A percentile compares a stretch with the other conserved stretches of the same genome.
These are phyloP conservation scores for Aplidium turbinatum DNA, from an alignment of 23 tunicate genomes.

Conservation along the genomic window DNA sequence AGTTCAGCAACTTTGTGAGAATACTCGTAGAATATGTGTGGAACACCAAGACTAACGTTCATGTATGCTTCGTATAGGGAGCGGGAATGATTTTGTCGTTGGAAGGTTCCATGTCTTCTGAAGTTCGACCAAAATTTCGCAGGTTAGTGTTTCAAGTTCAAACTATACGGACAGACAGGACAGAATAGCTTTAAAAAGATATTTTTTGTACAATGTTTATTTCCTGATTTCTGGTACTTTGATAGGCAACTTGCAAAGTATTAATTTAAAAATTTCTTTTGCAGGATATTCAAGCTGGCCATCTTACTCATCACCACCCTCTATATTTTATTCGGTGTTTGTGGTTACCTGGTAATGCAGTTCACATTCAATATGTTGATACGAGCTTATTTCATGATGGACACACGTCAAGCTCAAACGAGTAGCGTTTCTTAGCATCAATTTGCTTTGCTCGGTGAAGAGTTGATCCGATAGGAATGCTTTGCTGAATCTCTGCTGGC, in stretches of 20 bases:
- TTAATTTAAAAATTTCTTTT: no score
- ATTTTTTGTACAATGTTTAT: not conserved
- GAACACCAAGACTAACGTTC: no score
- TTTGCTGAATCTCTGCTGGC: not conserved
- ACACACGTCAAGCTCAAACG: no score
- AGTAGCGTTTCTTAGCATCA: not conserved
- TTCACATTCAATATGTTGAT: no score
- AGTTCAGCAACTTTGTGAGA: no score
- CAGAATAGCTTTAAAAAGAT: not conserved
- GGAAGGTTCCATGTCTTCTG: slow-evolving; percentile 85
- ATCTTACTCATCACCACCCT: slow-evolving; percentile 82
- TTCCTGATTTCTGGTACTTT: not conserved
- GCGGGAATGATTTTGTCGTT: slow-evolving; percentile 98
- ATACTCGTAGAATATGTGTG: no score
- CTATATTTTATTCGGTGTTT: slow-evolving; percentile 94
- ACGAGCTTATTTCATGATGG: no score
- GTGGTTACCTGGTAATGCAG: slow-evolving; percentile 91
- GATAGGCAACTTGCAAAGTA: no score
- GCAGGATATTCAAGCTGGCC: slow-evolving; percentile 73
- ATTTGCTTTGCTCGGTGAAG: not conserved
- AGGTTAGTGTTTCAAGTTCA: slow-evolving; percentile 31
- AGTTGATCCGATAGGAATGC: not conserved
- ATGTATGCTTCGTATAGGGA: slow-evolving; percentile 41
- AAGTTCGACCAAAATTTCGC: slow-evolving; percentile 62
- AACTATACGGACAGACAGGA: no score